A percentile compares a stretch with the other conserved stretches of the same genome.
Evolutionary conservation across 2,888 invertebrate species (phyloP).

Genomic region (Mimas tiliae): DNA sequence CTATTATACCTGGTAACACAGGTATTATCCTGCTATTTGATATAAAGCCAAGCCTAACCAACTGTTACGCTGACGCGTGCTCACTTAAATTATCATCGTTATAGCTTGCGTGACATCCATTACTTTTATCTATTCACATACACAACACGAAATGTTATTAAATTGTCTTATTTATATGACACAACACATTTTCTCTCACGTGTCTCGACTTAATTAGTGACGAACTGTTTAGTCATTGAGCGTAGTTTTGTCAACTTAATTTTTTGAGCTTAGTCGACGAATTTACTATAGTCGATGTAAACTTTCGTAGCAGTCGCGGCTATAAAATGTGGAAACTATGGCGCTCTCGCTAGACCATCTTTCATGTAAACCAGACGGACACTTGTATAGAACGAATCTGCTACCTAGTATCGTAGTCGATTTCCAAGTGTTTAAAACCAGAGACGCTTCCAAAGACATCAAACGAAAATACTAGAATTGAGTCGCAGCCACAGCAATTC

Average conservation of each 20-base stretch:
- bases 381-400: too few relatives aligned
- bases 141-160: constrained; percentile 25
- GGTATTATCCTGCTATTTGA: background rate
- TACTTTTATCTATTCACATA: constrained; percentile 14
- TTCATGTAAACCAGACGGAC: too few relatives aligned
- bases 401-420: too few relatives aligned
- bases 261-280: background rate
- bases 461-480: too few relatives aligned
- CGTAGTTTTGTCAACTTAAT: background rate
- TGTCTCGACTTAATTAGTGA: constrained; percentile 11
- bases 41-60: background rate
- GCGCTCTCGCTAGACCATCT: too few relatives aligned
- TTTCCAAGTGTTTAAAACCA: too few relatives aligned
- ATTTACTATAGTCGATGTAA: background rate
- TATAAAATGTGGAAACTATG: too few relatives aligned
- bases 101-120: constrained; percentile 27
- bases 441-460: too few relatives aligned
- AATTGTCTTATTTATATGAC: constrained; percentile 20
- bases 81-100: constrained; percentile 18
- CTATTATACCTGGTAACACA: background rate
- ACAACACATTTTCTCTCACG: constrained; percentile 18
- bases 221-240: constrained; percentile 11
- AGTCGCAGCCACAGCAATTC: too few relatives aligned
- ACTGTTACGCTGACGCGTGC: constrained; percentile 3
- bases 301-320: too few relatives aligned